Conservation (phyloP, 2,888 invertebrate species). For the Chrysotoxum bicinctum region DNA sequence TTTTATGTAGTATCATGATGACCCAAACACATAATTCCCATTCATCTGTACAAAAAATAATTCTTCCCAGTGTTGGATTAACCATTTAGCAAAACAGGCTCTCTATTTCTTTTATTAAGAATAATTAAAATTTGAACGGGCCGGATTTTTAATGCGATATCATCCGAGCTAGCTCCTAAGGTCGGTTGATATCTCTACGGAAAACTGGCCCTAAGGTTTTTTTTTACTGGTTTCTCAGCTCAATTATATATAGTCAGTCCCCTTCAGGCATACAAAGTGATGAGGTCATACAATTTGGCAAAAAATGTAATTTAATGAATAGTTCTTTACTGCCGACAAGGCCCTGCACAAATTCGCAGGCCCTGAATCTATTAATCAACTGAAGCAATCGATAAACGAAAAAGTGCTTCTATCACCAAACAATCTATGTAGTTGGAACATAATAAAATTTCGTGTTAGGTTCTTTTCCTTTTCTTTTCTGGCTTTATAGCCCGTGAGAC, state of each 20-base stretch:
- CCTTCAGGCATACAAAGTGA: too few relatives aligned
- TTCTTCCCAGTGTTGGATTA: not conserved
- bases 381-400: not conserved
- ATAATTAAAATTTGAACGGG: too few relatives aligned
- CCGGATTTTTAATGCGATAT: too few relatives aligned
- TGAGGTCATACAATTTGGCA: too few relatives aligned
- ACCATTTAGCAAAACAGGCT: not conserved
- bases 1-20: not conserved
- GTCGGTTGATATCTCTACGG: too few relatives aligned
- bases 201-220: too few relatives aligned
- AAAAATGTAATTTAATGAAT: too few relatives aligned
- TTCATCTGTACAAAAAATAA: not conserved
- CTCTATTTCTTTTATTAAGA: not conserved
- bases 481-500: slow-evolving; percentile 27
- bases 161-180: too few relatives aligned
- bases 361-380: not conserved
- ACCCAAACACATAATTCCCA: not conserved
- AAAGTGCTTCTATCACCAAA: slow-evolving; percentile 27
- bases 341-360: not conserved
- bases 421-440: slow-evolving; percentile 29
- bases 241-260: too few relatives aligned
- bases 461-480: slow-evolving; percentile 28
- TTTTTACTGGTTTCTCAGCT: too few relatives aligned
- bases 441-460: slow-evolving; percentile 40
- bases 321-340: too few relatives aligned